phyloP scores from a whole-genome alignment of 2,113 vertebrate genomes.

The Spheniscus mendiculus region DNA sequence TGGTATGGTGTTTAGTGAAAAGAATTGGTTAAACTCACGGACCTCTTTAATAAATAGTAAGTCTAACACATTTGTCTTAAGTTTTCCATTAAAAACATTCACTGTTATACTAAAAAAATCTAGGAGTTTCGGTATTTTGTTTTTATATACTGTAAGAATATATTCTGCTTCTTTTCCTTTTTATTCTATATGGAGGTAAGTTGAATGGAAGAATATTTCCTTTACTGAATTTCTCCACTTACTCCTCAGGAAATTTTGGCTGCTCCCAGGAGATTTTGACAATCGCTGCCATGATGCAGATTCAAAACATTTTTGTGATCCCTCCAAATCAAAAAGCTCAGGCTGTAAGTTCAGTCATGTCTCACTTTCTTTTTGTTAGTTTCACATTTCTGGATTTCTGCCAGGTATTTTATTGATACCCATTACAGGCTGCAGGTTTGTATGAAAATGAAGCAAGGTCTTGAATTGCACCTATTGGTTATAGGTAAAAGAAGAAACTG shows the following conservation, averaged over 20 bases:
- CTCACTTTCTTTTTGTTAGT: neutral
- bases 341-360: slow-evolving; percentile 81
- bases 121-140: neutral
- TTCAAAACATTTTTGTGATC: slow-evolving; percentile 92
- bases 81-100: neutral
- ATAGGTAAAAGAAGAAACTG: neutral
- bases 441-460: neutral
- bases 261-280: slow-evolving; percentile 97
- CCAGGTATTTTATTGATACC: neutral
- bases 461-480: neutral
- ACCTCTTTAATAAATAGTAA: neutral
- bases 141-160: neutral
- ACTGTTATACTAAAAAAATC: neutral
- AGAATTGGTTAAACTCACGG: neutral
- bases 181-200: neutral
- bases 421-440: neutral
- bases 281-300: slow-evolving; percentile 99
- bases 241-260: slow-evolving; percentile 87
- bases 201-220: neutral
- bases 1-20: neutral
- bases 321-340: slow-evolving; percentile 91
- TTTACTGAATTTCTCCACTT: neutral
- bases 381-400: neutral
- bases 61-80: neutral
- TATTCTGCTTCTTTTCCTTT: neutral